A percentile compares a stretch with the other conserved stretches of the same genome.
These are phyloP conservation scores for Aramus guarauna DNA, from an alignment of 2,113 vertebrate species.

Conservation along the genomic window DNA sequence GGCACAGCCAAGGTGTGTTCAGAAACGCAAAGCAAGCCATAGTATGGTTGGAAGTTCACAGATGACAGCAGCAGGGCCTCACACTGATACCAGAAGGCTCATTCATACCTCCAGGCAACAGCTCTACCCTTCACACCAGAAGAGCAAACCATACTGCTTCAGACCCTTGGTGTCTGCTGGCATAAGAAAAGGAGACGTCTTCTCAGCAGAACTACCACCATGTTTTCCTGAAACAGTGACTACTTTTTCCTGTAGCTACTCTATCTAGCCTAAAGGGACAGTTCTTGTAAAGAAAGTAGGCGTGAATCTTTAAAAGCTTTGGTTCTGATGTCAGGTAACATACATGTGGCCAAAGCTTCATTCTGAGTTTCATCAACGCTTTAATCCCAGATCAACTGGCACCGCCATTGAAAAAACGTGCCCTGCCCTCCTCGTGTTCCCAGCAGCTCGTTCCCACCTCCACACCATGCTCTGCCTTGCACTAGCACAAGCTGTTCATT, in stretches of 20 bases:
- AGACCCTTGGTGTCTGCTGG: background rate
- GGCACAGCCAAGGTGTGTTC: background rate
- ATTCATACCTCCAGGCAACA: background rate
- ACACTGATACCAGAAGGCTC: background rate
- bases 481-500: background rate
- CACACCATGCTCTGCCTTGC: background rate
- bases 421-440: background rate
- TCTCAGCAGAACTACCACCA: background rate
- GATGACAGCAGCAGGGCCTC: background rate
- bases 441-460: background rate
- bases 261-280: background rate
- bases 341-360: background rate
- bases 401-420: background rate
- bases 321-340: background rate
- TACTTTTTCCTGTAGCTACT: background rate
- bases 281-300: background rate
- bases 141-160: background rate
- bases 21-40: background rate
- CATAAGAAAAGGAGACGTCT: background rate
- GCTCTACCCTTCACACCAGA: background rate
- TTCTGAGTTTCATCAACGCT: background rate
- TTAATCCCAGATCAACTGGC: background rate
- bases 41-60: fast-evolving
- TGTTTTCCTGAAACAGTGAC: background rate
- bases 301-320: background rate